phyloP scores from a whole-genome alignment of 2,113 vertebrate genomes.

The Noturus placidus region DNA sequence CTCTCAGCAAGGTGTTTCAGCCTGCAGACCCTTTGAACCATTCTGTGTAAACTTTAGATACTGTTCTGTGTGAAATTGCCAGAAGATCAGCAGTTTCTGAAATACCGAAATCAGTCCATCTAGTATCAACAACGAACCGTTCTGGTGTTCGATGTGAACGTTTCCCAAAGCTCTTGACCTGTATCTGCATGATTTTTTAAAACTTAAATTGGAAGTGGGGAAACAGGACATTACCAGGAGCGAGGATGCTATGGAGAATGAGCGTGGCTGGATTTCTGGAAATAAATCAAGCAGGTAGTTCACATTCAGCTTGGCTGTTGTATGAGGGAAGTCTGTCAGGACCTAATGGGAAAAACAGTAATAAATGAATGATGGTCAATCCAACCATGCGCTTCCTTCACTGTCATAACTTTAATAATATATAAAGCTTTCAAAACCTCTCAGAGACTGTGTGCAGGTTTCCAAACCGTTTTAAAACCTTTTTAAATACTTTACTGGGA shows the following conservation, averaged over 20 bases:
- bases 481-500: not conserved
- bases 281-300: conserved; percentile 89
- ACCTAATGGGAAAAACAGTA: conserved; percentile 68
- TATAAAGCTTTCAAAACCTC: not conserved
- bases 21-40: too few species aligned
- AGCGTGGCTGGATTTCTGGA: conserved; percentile 84
- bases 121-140: too few species aligned
- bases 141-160: too few species aligned
- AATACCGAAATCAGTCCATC: too few species aligned
- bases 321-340: conserved; percentile 86
- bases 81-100: too few species aligned
- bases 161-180: too few species aligned
- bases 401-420: not conserved
- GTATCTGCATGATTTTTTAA: too few species aligned
- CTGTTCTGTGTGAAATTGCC: too few species aligned
- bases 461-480: not conserved
- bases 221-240: conserved; percentile 71
- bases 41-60: too few species aligned
- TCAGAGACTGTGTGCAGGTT: not conserved
- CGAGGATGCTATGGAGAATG: conserved; percentile 93
- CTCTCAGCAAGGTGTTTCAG: too few species aligned
- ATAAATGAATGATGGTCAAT: not conserved
- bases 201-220: not conserved
- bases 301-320: conserved; percentile 70
- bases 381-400: not conserved